phyloP scores from a whole-genome alignment of 2,888 invertebrate species.

The Callosobruchus maculatus region DNA sequence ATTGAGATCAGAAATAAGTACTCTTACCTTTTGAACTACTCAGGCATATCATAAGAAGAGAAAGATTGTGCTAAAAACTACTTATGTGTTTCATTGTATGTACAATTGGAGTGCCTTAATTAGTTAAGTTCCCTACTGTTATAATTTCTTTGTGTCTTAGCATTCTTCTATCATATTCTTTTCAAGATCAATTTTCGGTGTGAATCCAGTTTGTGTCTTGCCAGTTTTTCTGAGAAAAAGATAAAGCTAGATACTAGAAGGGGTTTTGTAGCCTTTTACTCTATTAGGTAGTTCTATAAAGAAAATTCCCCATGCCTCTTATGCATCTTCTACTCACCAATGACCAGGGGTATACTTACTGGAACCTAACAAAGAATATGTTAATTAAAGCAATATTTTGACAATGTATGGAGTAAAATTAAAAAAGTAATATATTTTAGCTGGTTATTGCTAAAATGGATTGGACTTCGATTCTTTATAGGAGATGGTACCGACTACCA shows the following conservation, averaged over 20 bases:
- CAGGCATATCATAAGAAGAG: not conserved
- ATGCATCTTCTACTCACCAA: slow-evolving; percentile 31
- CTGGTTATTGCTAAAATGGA: too few species aligned
- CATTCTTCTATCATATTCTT: too few species aligned
- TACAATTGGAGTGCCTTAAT: not conserved
- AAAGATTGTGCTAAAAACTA: not conserved
- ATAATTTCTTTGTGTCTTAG: not conserved
- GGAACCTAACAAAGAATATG: slow-evolving; percentile 35
- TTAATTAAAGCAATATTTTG: not conserved
- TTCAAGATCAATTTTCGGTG: not conserved
- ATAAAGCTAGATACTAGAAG: not conserved
- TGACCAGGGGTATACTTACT: slow-evolving; percentile 33
- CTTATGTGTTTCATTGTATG: not conserved
- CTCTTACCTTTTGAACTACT: not conserved
- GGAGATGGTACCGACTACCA: too few species aligned
- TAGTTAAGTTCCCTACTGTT: not conserved
- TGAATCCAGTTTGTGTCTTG: not conserved
- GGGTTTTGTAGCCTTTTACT: not conserved
- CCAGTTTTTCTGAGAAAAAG: not conserved
- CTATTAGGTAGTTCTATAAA: not conserved
- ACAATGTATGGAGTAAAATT: not conserved
- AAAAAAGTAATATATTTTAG: not conserved
- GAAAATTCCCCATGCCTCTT: slow-evolving; percentile 17
- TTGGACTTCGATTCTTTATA: too few species aligned
- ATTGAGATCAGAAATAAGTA: not conserved